These are phyloP conservation scores for Petrocephalus microphthalmus DNA, from an alignment of 2,113 vertebrate species.

Conservation along the genomic window DNA sequence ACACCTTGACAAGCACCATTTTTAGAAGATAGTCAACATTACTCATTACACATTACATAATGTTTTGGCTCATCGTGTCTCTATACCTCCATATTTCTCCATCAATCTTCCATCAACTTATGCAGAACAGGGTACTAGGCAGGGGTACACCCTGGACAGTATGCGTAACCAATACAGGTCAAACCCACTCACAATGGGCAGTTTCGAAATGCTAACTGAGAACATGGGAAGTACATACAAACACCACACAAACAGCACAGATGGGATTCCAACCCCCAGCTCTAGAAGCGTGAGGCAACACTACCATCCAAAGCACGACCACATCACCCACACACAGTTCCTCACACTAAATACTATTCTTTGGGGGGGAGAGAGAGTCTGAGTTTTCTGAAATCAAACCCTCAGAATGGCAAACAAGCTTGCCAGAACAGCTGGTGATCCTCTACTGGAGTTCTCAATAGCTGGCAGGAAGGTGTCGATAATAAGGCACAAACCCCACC, in stretches of 20 bases:
- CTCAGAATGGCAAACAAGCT: background rate
- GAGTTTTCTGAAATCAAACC: background rate
- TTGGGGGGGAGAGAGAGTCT: background rate
- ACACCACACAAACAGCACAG: background rate
- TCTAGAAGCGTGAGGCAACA: background rate
- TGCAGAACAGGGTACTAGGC: background rate
- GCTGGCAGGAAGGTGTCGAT: background rate
- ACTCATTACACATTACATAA: background rate
- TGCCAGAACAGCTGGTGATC: background rate
- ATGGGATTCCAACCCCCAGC: background rate
- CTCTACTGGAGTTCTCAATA: background rate
- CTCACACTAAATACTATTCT: background rate
- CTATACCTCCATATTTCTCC: background rate
- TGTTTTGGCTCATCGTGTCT: background rate
- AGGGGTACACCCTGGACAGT: background rate
- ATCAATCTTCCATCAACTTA: background rate
- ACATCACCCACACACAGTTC: background rate
- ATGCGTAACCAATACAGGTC: background rate
- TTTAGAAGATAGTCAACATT: background rate
- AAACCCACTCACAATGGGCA: background rate
- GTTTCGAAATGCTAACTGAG: background rate
- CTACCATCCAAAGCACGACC: background rate
- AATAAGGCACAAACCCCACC: background rate
- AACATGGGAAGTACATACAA: background rate
- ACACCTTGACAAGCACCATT: background rate